Conservation (phyloP, 2,888 invertebrate genomes). For the Leucophenga montana region DNA sequence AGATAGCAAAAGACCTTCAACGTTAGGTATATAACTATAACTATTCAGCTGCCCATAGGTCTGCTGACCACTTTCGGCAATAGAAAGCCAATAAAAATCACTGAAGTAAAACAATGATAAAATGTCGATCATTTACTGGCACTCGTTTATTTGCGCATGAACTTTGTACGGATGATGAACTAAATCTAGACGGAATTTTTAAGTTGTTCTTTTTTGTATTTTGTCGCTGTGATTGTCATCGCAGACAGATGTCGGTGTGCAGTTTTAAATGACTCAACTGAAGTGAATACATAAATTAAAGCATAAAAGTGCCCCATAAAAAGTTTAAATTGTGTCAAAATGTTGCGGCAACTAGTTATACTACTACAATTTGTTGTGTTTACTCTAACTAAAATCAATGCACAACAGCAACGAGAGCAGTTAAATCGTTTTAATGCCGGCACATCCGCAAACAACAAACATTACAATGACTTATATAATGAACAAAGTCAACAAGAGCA, state of each 20-base stretch:
- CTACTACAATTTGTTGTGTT: conserved; percentile 42
- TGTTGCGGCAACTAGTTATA: conserved; percentile 53
- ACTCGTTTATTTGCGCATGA: conserved; percentile 46
- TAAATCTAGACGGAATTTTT: too few species aligned
- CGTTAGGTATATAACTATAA: too few species aligned
- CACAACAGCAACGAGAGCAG: conserved; percentile 30
- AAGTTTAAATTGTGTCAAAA: conserved; percentile 20
- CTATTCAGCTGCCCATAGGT: too few species aligned
- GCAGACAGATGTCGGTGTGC: too few species aligned
- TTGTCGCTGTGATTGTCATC: too few species aligned
- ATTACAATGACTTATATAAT: conserved; percentile 19
- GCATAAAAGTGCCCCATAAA: conserved; percentile 6
- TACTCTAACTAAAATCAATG: conserved; percentile 37
- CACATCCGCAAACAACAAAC: conserved; percentile 39
- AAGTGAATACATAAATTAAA: conserved; percentile 11
- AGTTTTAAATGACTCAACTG: not conserved
- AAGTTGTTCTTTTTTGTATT: conserved; percentile 27
- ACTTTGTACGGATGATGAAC: conserved; percentile 38
- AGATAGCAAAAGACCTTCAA: too few species aligned
- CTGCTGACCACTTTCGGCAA: conserved; percentile 49
- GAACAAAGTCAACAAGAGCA: conserved; percentile 30
- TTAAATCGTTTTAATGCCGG: conserved; percentile 47
- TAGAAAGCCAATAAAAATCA: conserved; percentile 58
- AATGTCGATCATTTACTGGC: conserved; percentile 50
- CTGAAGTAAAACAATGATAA: conserved; percentile 61